phyloP scores from a whole-genome alignment of 1,140 invertebrate genomes.

The Samia ricini region DNA sequence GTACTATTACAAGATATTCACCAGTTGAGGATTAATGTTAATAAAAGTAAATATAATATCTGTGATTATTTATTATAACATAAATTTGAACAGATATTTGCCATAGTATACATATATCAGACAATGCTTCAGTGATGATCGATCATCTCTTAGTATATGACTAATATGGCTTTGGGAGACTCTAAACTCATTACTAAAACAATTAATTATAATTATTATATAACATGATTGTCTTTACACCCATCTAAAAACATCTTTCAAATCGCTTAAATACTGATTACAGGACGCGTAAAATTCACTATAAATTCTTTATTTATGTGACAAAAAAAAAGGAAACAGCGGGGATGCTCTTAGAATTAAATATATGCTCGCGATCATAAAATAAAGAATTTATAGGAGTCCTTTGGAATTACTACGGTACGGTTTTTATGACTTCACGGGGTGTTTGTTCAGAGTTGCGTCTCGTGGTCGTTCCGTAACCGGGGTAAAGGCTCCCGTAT shows the following conservation, averaged over 20 bases:
- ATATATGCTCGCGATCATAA: conserved; percentile 71
- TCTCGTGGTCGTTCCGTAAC: conserved; percentile 57
- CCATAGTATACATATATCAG: no score
- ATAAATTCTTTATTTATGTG: conserved; percentile 64
- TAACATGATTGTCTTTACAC: neutral
- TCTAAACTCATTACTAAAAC: no score
- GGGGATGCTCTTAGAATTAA: conserved; percentile 67
- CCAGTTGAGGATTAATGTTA: no score
- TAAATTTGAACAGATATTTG: no score
- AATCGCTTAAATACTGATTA: conserved; percentile 50
- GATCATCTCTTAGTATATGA: no score
- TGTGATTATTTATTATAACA: no score
- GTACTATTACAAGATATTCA: no score
- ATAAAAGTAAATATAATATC: no score
- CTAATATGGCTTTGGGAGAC: no score
- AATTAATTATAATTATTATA: no score
- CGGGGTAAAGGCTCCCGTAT: conserved; percentile 44
- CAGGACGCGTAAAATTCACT: conserved; percentile 48
- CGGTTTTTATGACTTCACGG: conserved; percentile 69
- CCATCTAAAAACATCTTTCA: conserved; percentile 15
- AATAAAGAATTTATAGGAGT: conserved; percentile 75
- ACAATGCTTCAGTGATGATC: no score
- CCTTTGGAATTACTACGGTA: conserved; percentile 68
- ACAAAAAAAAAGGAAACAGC: conserved; percentile 65
- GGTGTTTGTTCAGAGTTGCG: conserved; percentile 63